These are phyloP conservation scores for Austrolebias charrua DNA, from an alignment of 2,797 vertebrate species.

Conservation along the genomic window DNA sequence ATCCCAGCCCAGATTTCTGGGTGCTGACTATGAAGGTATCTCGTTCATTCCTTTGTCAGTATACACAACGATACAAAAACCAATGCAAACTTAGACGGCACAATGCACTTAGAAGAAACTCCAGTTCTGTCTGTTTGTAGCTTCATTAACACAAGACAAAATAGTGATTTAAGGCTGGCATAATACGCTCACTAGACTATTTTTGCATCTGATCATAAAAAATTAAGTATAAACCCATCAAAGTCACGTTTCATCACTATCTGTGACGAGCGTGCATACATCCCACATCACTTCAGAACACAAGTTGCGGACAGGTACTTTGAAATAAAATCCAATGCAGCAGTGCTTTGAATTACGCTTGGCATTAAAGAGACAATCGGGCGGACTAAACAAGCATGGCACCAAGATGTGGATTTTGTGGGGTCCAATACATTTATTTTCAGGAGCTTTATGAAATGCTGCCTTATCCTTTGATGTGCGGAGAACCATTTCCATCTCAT, in stretches of 20 bases:
- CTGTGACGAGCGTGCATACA: slow-evolving; percentile 8
- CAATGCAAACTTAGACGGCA: slow-evolving; percentile 21
- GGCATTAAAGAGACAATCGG: slow-evolving; percentile 45
- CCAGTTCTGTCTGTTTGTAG: too few relatives aligned
- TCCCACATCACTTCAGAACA: slow-evolving; percentile 8
- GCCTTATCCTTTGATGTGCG: slow-evolving; percentile 72
- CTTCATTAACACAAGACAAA: too few relatives aligned
- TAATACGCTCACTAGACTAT: neutral
- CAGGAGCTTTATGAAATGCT: slow-evolving; percentile 54
- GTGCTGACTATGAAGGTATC: neutral
- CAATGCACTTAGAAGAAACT: slow-evolving; percentile 22
- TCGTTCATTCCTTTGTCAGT: neutral
- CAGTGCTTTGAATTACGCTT: slow-evolving; percentile 24
- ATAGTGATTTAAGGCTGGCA: neutral
- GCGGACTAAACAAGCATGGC: slow-evolving; percentile 33
- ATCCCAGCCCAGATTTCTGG: slow-evolving; percentile 69
- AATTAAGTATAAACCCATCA: slow-evolving; percentile 28
- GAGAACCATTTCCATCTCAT: slow-evolving; percentile 76
- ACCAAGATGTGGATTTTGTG: slow-evolving; percentile 34
- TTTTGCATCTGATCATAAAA: slow-evolving; percentile 23
- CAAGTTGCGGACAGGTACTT: slow-evolving; percentile 24
- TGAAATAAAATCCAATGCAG: slow-evolving; percentile 25
- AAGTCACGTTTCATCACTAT: slow-evolving; percentile 37
- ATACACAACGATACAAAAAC: slow-evolving; percentile 32
- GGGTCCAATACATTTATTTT: slow-evolving; percentile 57